phyloP scores from a whole-genome alignment of 2,797 vertebrate species.

The Cyclopterus lumpus region DNA sequence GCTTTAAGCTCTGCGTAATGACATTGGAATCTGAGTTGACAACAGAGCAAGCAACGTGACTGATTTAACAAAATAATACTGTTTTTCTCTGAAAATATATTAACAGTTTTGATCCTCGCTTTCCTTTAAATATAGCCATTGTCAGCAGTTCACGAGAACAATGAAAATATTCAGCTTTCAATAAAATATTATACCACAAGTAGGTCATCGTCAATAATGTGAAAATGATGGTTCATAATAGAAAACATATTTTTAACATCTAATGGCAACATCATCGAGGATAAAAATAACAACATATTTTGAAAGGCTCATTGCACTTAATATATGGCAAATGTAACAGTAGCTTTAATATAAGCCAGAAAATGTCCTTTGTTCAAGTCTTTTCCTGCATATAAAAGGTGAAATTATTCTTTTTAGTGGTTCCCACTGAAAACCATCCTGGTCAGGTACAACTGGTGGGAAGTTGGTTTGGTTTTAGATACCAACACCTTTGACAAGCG shows the following conservation, averaged over 20 bases:
- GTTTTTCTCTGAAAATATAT: conserved; percentile 89
- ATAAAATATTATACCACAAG: conserved; percentile 82
- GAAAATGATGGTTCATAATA: conserved; percentile 83
- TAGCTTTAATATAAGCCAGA: conserved; percentile 97
- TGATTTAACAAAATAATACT: conserved; percentile 90
- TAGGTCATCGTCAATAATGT: conserved; percentile 77
- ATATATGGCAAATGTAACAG: conserved; percentile 91
- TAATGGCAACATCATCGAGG: conserved; percentile 80
- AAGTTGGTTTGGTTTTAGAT: conserved; percentile 74
- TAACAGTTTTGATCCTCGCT: conserved; percentile 79
- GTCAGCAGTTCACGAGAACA: conserved; percentile 83
- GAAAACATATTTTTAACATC: conserved; percentile 85
- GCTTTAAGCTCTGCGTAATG: conserved; percentile 83
- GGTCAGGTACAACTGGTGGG: conserved; percentile 55
- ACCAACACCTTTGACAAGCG: conserved; percentile 95
- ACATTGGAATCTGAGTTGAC: conserved; percentile 81
- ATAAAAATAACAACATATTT: conserved; percentile 85
- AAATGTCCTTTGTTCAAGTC: conserved; percentile 89
- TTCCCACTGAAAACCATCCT: conserved; percentile 66
- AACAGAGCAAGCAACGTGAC: conserved; percentile 88
- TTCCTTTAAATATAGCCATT: conserved; percentile 83
- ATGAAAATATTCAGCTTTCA: conserved; percentile 85
- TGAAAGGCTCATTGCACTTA: conserved; percentile 91
- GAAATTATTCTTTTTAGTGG: conserved; percentile 70
- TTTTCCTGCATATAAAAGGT: conserved; percentile 86